These are phyloP conservation scores for Etheostoma nigrum DNA, from an alignment of 2,797 vertebrate species.

Conservation along the genomic window DNA sequence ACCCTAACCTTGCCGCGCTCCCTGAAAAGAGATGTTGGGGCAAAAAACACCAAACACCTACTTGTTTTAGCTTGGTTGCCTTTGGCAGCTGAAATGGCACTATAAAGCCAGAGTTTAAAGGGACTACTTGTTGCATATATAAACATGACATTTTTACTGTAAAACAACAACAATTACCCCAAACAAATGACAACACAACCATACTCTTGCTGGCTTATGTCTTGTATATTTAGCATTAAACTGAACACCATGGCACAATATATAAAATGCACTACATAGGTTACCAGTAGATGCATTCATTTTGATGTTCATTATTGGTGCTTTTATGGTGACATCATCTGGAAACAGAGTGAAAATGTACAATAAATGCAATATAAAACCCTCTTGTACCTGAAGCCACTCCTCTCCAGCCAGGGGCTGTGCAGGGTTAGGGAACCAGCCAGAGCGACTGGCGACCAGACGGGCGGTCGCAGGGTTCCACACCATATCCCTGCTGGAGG, in stretches of 20 bases:
- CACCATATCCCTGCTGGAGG: constrained; percentile 91
- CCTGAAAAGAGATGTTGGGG: too few relatives aligned
- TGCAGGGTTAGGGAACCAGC: constrained; percentile 91
- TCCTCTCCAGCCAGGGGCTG: constrained; percentile 93
- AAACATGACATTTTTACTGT: not conserved
- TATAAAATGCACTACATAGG: not conserved
- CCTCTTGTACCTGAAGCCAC: constrained; percentile 87
- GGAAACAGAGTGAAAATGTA: not conserved
- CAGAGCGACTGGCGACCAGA: constrained; percentile 94
- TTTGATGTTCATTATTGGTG: not conserved
- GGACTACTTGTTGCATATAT: not conserved
- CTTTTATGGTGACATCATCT: not conserved
- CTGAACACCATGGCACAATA: not conserved
- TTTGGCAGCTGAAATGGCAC: not conserved
- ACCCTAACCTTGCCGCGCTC: too few relatives aligned
- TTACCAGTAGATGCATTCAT: not conserved
- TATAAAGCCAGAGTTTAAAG: not conserved
- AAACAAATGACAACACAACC: not conserved
- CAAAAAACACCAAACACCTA: too few relatives aligned
- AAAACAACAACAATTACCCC: not conserved
- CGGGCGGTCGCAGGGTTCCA: constrained; percentile 92
- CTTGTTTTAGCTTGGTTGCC: not conserved
- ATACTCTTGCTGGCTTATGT: too few relatives aligned
- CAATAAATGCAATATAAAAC: not conserved
- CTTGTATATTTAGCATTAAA: not conserved